A percentile compares a stretch with the other conserved stretches of the same genome.
phyloP scores from a whole-genome alignment of 2,888 invertebrate species.

The Yponomeuta malinellus region DNA sequence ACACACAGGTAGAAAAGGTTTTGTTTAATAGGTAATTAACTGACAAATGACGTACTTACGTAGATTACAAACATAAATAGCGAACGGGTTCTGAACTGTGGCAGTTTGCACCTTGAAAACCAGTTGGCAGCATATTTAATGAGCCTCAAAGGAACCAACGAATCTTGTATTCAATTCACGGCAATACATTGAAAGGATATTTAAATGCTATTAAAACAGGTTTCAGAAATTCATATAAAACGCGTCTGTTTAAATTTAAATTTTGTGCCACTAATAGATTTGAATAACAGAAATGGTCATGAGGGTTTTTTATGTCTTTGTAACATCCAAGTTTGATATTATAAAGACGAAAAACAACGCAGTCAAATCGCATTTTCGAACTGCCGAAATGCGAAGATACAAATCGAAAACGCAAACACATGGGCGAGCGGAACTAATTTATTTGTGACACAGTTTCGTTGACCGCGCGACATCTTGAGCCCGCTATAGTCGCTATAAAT shows the following conservation, averaged over 20 bases:
- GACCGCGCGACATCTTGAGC: conserved; percentile 28
- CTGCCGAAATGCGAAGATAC: neutral
- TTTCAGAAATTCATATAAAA: conserved; percentile 8
- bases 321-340: neutral
- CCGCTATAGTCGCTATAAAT: conserved; percentile 42
- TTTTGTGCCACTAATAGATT: conserved; percentile 11
- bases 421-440: conserved; percentile 27
- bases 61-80: conserved; percentile 25
- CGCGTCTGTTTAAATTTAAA: conserved; percentile 4
- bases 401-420: conserved; percentile 10
- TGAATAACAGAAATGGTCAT: neutral
- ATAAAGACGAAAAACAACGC: neutral
- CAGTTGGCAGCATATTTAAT: conserved; percentile 22
- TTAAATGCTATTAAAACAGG: conserved; percentile 11
- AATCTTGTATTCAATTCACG: conserved; percentile 17
- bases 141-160: conserved; percentile 18
- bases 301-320: neutral
- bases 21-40: neutral
- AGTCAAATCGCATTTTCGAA: neutral
- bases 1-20: too few relatives aligned
- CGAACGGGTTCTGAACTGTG: conserved; percentile 23
- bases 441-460: conserved; percentile 35
- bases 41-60: conserved; percentile 26
- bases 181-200: conserved; percentile 15
- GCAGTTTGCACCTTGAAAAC: conserved; percentile 23